Evolutionary conservation across 2,888 invertebrate species (phyloP).

Genomic region (Oligia latruncula): DNA sequence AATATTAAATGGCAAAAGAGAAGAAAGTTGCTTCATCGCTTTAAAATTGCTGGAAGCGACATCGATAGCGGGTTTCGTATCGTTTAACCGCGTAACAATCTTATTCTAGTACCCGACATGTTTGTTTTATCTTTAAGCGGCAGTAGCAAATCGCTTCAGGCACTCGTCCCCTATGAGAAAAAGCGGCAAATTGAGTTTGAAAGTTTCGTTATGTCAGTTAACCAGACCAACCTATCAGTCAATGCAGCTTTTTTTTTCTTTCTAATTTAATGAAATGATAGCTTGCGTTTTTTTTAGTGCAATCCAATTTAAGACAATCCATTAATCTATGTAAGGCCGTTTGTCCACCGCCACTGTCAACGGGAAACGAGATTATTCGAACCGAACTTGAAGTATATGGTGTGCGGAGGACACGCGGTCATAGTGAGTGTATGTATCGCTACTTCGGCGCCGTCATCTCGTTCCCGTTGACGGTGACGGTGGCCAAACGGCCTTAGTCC

Average conservation of each 20-base stretch:
- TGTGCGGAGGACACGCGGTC: no score
- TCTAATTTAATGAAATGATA: not conserved
- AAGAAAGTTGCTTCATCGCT: slow-evolving; percentile 19
- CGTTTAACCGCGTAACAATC: slow-evolving; percentile 38
- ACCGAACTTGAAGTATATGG: no score
- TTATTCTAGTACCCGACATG: slow-evolving; percentile 18
- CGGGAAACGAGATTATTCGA: no score
- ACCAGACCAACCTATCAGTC: not conserved
- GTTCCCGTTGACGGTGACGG: no score
- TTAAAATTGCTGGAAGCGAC: slow-evolving; percentile 30
- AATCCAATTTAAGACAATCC: not conserved
- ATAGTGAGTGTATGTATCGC: no score
- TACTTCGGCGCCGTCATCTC: no score
- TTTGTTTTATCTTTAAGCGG: slow-evolving; percentile 51
- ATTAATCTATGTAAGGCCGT: not conserved
- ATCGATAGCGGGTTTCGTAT: slow-evolving; percentile 33
- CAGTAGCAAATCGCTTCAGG: slow-evolving; percentile 37
- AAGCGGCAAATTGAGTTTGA: slow-evolving; percentile 11
- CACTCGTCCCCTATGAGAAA: slow-evolving; percentile 29
- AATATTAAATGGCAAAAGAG: not conserved
- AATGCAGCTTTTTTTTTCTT: not conserved
- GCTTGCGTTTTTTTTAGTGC: not conserved
- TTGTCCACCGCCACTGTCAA: not conserved
- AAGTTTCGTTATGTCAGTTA: not conserved
- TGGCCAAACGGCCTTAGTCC: not conserved